A percentile compares a stretch with the other conserved stretches of the same genome.
phyloP scores from a whole-genome alignment of 2,888 invertebrate genomes.

The Nemotelus pantherinus region DNA sequence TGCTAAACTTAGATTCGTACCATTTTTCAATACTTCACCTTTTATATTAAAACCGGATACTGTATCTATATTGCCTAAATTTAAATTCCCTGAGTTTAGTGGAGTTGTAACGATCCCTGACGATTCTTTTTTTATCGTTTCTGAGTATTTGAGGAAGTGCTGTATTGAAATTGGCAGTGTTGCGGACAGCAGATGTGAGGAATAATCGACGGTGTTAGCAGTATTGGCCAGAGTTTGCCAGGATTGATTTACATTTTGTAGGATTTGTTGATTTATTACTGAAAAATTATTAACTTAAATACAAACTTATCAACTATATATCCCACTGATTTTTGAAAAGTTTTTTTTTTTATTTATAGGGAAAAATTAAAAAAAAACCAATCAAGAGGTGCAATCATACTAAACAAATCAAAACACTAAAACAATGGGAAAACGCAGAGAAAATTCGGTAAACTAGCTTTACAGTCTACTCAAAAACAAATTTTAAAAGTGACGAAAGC shows the following conservation, averaged over 20 bases:
- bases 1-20: constrained; percentile 63
- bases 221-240: constrained; percentile 65
- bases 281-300: constrained; percentile 37
- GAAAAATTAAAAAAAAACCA: too few relatives aligned
- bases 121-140: constrained; percentile 66
- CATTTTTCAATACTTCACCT: constrained; percentile 63
- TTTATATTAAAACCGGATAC: constrained; percentile 59
- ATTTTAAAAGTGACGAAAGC: too few relatives aligned
- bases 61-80: constrained; percentile 59
- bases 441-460: too few relatives aligned
- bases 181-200: constrained; percentile 65
- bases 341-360: too few relatives aligned
- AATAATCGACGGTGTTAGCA: constrained; percentile 65
- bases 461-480: too few relatives aligned
- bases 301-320: too few relatives aligned
- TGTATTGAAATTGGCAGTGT: constrained; percentile 66
- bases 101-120: constrained; percentile 60
- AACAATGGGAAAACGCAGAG: too few relatives aligned
- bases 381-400: too few relatives aligned
- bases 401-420: too few relatives aligned
- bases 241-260: constrained; percentile 65
- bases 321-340: too few relatives aligned
- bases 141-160: constrained; percentile 66
- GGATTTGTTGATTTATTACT: constrained; percentile 65
- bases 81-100: constrained; percentile 62